Evolutionary conservation across 2,888 invertebrate species (phyloP).

Genomic region (Drosophila acutilabella): DNA sequence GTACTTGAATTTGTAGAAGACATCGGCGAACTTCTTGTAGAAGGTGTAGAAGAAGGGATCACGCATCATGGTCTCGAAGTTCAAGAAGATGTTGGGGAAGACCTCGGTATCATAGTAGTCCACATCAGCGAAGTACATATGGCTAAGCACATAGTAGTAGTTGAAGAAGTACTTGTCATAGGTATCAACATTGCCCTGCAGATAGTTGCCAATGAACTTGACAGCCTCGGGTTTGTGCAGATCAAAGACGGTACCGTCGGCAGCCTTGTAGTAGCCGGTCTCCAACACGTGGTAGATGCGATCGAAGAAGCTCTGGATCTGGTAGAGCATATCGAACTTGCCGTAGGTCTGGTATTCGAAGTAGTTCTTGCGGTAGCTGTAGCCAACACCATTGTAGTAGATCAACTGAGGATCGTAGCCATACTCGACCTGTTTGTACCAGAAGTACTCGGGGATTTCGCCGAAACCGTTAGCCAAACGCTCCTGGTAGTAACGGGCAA

Average conservation of each 20-base stretch:
- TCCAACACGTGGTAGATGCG: conserved; percentile 86
- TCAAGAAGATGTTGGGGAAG: conserved; percentile 87
- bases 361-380: conserved; percentile 87
- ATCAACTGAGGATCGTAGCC: conserved; percentile 88
- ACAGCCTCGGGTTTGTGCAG: conserved; percentile 88
- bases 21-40: conserved; percentile 87
- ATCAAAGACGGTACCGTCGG: conserved; percentile 86
- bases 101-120: conserved; percentile 67
- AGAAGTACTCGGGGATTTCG: conserved; percentile 87
- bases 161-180: conserved; percentile 80
- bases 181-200: conserved; percentile 87
- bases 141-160: conserved; percentile 74
- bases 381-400: conserved; percentile 87
- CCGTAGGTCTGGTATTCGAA: conserved; percentile 74
- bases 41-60: conserved; percentile 91
- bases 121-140: conserved; percentile 77
- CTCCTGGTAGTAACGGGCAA: conserved; percentile 90
- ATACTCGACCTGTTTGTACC: conserved; percentile 85
- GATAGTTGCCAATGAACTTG: conserved; percentile 88
- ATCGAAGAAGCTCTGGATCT: conserved; percentile 83
- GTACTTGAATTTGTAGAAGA: conserved; percentile 87
- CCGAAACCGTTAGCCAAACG: conserved; percentile 88
- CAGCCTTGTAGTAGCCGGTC: conserved; percentile 85
- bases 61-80: conserved; percentile 88
- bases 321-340: conserved; percentile 73